Evolutionary conservation across 1,140 invertebrate species (phyloP).

Genomic region (Pteromalus puparum): DNA sequence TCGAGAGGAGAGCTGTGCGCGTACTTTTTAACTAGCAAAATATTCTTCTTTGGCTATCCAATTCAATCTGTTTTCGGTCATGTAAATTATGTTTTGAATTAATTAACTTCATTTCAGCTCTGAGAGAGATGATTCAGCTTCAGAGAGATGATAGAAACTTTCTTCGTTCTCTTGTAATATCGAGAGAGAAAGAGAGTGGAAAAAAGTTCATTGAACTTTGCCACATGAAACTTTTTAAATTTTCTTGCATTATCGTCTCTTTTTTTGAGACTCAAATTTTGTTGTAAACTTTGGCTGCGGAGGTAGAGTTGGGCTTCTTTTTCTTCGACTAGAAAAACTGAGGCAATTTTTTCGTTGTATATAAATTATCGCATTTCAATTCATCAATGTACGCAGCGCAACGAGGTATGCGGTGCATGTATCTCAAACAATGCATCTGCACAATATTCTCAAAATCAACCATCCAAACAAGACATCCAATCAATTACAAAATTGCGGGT

Average conservation of each 20-base stretch:
- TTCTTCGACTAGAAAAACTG: too few species aligned
- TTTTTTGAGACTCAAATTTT: background rate
- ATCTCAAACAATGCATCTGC: too few species aligned
- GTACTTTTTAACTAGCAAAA: constrained; percentile 21
- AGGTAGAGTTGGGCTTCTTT: background rate
- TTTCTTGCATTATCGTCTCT: background rate
- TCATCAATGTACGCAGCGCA: too few species aligned
- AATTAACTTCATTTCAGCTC: constrained; percentile 34
- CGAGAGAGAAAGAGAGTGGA: background rate
- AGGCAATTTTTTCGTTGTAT: too few species aligned
- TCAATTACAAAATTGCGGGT: background rate
- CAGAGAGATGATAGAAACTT: constrained; percentile 12
- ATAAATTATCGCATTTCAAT: too few species aligned
- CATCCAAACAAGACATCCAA: background rate
- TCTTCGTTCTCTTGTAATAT: background rate
- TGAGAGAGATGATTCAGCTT: too few species aligned
- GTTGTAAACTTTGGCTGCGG: background rate
- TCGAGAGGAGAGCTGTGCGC: background rate
- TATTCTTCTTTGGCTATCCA: background rate
- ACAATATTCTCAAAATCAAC: background rate
- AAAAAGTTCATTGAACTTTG: constrained; percentile 25
- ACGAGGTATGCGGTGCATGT: too few species aligned
- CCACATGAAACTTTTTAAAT: background rate
- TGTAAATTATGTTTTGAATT: constrained; percentile 42
- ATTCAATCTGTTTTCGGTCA: constrained; percentile 22